Percentiles rank a stretch among this genome's conserved stretches.
phyloP scores from a whole-genome alignment of 2,888 invertebrate genomes.

The Adelphocoris suturalis region DNA sequence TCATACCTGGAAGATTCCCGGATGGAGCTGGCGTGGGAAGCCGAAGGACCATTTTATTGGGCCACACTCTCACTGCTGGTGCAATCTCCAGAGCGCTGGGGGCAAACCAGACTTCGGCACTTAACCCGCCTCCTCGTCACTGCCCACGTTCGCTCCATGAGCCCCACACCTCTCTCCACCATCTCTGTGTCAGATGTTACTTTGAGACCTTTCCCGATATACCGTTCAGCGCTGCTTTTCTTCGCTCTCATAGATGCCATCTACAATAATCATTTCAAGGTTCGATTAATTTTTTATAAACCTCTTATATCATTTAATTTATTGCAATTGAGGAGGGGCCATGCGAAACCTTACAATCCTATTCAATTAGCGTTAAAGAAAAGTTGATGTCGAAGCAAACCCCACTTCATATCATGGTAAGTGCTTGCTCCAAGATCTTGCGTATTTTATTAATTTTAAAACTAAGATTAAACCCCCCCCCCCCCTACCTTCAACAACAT shows the following conservation, averaged over 20 bases:
- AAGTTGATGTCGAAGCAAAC: too few species aligned
- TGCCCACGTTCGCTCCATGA: slow-evolving; percentile 87
- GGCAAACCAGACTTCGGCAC: slow-evolving; percentile 84
- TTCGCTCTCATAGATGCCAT: slow-evolving; percentile 91
- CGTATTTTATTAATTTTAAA: too few species aligned
- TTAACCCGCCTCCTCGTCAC: slow-evolving; percentile 87
- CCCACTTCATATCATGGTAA: too few species aligned
- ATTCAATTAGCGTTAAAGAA: too few species aligned
- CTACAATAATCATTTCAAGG: slow-evolving; percentile 92
- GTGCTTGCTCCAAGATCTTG: too few species aligned
- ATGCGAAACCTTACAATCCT: too few species aligned
- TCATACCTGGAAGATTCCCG: slow-evolving; percentile 85
- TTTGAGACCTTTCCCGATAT: slow-evolving; percentile 76
- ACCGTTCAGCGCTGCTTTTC: slow-evolving; percentile 86
- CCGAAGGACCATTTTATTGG: slow-evolving; percentile 96
- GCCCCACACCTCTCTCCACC: slow-evolving; percentile 77
- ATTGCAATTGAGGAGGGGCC: too few species aligned
- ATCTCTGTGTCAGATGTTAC: slow-evolving; percentile 79
- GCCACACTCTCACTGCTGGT: slow-evolving; percentile 89
- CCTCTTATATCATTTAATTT: too few species aligned
- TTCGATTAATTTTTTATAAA: slow-evolving; percentile 78
- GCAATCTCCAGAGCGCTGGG: slow-evolving; percentile 89
- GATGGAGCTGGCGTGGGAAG: slow-evolving; percentile 89
- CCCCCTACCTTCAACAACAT: too few species aligned
- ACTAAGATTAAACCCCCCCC: too few species aligned